These are phyloP conservation scores for Chrysolina americana DNA, from an alignment of 2,888 invertebrate genomes.

Conservation along the genomic window DNA sequence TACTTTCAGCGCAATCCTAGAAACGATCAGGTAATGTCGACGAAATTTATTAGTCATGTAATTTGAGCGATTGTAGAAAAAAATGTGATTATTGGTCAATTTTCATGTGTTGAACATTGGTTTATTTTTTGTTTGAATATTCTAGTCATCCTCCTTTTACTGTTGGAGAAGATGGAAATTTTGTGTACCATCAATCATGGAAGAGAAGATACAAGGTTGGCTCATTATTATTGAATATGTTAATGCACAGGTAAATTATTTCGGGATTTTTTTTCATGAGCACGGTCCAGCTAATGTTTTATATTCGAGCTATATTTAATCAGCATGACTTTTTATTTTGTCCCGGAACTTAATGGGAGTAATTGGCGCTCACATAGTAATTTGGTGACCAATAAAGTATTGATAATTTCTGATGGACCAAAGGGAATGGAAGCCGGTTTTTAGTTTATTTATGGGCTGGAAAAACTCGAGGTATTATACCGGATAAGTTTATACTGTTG, in stretches of 20 bases:
- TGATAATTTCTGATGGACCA: constrained; percentile 20
- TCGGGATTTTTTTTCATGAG: constrained; percentile 4
- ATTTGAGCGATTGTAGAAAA: too few relatives aligned
- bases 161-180: constrained; percentile 3
- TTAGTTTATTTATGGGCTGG: background rate
- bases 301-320: constrained; percentile 18
- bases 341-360: background rate
- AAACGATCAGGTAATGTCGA: too few relatives aligned
- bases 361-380: constrained; percentile 4
- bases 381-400: constrained; percentile 17
- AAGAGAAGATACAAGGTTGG: background rate
- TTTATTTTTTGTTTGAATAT: background rate
- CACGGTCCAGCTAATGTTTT: constrained; percentile 10
- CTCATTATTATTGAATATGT: constrained; percentile 27
- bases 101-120: background rate
- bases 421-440: constrained; percentile 8
- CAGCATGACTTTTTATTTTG: constrained; percentile 16
- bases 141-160: constrained; percentile 1
- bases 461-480: background rate
- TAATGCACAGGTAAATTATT: constrained; percentile 28
- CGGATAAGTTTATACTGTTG: too few relatives aligned
- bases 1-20: too few relatives aligned
- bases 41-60: too few relatives aligned
- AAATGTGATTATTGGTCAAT: too few relatives aligned
- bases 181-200: background rate